phyloP scores from a whole-genome alignment of 1,140 invertebrate species.

The Ptiloglossa arizonensis region DNA sequence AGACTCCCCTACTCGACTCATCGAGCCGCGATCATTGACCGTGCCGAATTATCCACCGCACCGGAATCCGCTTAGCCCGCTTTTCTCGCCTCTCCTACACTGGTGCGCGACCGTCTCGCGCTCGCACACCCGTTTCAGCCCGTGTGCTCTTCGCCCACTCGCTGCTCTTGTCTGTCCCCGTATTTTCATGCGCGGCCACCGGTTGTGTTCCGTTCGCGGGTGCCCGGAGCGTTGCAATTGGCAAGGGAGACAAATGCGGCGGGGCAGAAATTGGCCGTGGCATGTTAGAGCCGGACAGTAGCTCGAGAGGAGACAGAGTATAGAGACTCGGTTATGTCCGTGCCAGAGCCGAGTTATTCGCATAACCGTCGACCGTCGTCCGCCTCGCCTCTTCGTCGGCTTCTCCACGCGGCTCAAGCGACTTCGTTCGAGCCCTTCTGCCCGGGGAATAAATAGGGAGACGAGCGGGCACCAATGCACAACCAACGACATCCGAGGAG shows the following conservation, averaged over 20 bases:
- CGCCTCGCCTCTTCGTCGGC: constrained; percentile 17
- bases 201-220: constrained; percentile 33
- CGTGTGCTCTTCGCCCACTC: too few relatives aligned
- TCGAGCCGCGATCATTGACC: constrained; percentile 58
- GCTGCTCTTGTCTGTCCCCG: background rate
- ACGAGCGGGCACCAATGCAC: background rate
- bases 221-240: constrained; percentile 69
- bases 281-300: constrained; percentile 53
- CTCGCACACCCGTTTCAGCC: too few relatives aligned
- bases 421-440: constrained; percentile 24
- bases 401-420: background rate
- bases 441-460: constrained; percentile 66
- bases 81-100: constrained; percentile 42
- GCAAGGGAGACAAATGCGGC: constrained; percentile 78
- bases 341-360: constrained; percentile 75
- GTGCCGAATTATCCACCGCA: constrained; percentile 55
- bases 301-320: constrained; percentile 46
- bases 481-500: background rate
- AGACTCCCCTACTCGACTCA: too few relatives aligned
- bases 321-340: constrained; percentile 45
- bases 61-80: constrained; percentile 44
- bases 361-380: constrained; percentile 58
- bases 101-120: too few relatives aligned
- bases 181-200: constrained; percentile 23
- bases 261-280: constrained; percentile 77